Conservation (phyloP, 2,797 vertebrate species). For the Sandelia bainsii region DNA sequence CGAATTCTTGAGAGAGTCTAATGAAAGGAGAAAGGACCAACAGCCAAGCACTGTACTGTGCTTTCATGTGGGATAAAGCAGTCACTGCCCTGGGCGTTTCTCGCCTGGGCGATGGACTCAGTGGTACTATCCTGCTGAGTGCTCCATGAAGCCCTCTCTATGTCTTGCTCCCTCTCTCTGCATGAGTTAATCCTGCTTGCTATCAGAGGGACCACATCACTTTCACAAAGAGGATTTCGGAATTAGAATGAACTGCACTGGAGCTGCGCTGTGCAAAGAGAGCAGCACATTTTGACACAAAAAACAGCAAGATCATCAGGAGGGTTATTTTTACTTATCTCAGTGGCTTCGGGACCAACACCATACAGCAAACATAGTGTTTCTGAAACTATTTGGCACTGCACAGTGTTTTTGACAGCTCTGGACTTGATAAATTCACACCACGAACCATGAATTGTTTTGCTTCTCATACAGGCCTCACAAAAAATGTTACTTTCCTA, state of each 20-base stretch:
- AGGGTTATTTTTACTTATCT: constrained; percentile 11
- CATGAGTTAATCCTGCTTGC: constrained; percentile 78
- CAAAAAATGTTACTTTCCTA: not conserved
- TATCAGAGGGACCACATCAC: constrained; percentile 66
- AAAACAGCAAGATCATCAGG: constrained; percentile 16
- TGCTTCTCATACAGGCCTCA: not conserved
- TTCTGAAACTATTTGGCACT: not conserved
- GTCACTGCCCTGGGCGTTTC: constrained; percentile 46
- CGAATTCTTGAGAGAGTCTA: constrained; percentile 25
- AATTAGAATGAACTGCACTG: constrained; percentile 71
- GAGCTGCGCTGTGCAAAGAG: constrained; percentile 43
- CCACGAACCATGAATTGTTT: not conserved
- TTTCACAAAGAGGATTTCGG: constrained; percentile 87
- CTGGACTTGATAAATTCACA: not conserved
- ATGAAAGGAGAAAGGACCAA: constrained; percentile 14
- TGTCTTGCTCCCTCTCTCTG: constrained; percentile 44
- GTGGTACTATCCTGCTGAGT: constrained; percentile 62
- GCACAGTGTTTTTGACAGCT: not conserved
- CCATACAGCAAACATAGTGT: not conserved
- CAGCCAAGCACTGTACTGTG: constrained; percentile 5
- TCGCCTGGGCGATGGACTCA: too few species aligned
- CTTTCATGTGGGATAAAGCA: constrained; percentile 47
- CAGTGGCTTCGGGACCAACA: not conserved
- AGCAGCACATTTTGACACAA: constrained; percentile 47
- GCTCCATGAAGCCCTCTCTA: constrained; percentile 59